Percentiles rank a stretch among this genome's conserved stretches.
Evolutionary conservation across 2,797 vertebrate genomes (phyloP).

Genomic region (Myotis vivesi): DNA sequence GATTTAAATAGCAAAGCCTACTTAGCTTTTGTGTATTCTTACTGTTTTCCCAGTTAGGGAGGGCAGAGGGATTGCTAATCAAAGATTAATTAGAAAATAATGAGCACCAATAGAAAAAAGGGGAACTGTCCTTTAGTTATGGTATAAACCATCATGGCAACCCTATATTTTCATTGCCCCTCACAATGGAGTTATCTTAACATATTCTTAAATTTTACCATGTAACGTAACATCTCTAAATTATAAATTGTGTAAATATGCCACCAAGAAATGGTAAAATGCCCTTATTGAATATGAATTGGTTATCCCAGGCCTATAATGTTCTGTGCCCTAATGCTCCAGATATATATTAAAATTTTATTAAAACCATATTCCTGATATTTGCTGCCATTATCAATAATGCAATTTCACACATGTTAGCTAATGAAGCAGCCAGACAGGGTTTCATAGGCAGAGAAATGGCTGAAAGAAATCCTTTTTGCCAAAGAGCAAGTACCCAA

Average conservation of each 20-base stretch:
- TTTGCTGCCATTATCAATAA: slow-evolving; percentile 54
- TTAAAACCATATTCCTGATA: slow-evolving; percentile 69
- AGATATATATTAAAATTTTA: slow-evolving; percentile 69
- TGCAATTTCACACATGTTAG: slow-evolving; percentile 63
- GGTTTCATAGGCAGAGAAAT: slow-evolving; percentile 58
- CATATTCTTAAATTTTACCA: slow-evolving; percentile 40
- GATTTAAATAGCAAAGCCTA: slow-evolving; percentile 32
- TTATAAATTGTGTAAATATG: slow-evolving; percentile 63
- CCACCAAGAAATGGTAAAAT: slow-evolving; percentile 62
- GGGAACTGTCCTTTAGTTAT: background rate
- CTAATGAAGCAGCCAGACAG: slow-evolving; percentile 63
- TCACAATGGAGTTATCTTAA: slow-evolving; percentile 1
- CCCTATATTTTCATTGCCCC: background rate
- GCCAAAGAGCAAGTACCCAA: slow-evolving; percentile 47
- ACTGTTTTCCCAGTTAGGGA: background rate
- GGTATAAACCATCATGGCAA: background rate
- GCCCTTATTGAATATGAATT: slow-evolving; percentile 41
- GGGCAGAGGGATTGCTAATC: background rate
- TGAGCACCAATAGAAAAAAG: background rate
- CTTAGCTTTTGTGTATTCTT: background rate
- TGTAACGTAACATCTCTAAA: slow-evolving; percentile 59
- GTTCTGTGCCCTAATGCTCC: slow-evolving; percentile 57
- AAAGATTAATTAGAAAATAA: background rate
- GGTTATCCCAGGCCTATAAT: slow-evolving; percentile 61
- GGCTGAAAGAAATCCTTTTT: slow-evolving; percentile 58